phyloP scores from a whole-genome alignment of 2,888 invertebrate species.

The Coremacera marginata region DNA sequence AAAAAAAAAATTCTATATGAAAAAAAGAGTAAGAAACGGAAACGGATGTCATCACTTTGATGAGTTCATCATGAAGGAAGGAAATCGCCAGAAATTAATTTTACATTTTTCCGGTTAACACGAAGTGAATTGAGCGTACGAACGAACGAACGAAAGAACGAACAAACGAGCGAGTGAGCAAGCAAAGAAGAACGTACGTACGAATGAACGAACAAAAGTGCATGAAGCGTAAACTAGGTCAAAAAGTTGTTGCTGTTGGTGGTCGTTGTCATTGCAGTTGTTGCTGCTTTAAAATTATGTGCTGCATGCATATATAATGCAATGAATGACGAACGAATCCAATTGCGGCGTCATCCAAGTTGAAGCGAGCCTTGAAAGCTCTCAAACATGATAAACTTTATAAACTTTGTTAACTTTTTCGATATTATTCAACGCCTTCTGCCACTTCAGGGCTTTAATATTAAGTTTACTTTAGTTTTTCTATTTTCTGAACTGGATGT shows the following conservation, averaged over 20 bases:
- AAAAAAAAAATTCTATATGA: constrained; percentile 21
- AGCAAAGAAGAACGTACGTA: not conserved
- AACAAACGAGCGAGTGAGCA: not conserved
- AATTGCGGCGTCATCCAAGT: constrained; percentile 4
- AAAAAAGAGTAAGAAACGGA: constrained; percentile 44
- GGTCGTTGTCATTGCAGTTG: not conserved
- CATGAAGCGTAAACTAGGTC: constrained; percentile 25
- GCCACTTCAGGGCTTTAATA: too few species aligned
- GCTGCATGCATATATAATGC: constrained; percentile 4
- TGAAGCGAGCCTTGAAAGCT: not conserved
- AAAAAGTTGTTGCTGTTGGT: constrained; percentile 17
- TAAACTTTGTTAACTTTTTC: too few species aligned
- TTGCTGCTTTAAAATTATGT: not conserved
- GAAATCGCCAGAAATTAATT: constrained; percentile 55
- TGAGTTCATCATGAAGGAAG: constrained; percentile 54
- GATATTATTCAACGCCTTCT: too few species aligned
- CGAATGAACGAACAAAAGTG: constrained; percentile 5
- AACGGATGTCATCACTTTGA: constrained; percentile 55
- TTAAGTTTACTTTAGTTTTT: too few species aligned
- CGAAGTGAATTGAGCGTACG: constrained; percentile 13
- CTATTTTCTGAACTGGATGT: too few species aligned
- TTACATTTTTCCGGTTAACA: constrained; percentile 49
- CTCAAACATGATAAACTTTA: not conserved
- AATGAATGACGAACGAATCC: constrained; percentile 17
- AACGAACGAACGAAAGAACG: not conserved